Base-by-base conservation (phyloP, 1,140 invertebrate genomes). In the Subanguina moxae region DNA sequence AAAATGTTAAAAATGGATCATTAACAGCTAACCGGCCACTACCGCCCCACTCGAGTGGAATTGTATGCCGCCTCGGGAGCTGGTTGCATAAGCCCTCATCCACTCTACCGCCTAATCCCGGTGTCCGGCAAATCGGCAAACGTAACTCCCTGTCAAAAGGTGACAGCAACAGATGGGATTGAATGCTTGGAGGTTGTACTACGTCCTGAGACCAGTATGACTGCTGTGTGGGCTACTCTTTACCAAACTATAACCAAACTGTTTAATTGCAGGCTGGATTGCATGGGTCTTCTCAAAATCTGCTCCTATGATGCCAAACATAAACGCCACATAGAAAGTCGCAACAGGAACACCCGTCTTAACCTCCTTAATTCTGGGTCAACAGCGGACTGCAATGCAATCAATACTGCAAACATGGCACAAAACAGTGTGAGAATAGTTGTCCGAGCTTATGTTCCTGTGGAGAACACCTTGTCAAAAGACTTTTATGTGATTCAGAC, bases 281-380 rank as follows among this genome's bases (percentile, higher is more conserved):
- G 87, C 79, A 86, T 88, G 63, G 87, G 87, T 62, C 88, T 88
- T 68, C 79, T 90, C n/a, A 90, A 95, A 85, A 90, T 96, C 82
- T 87, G 94, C 67, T 95, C 95, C 85, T 93, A 95, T 8, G 93
- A 96, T 84, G 92, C 95, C 28, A 92, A 94, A 83, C 91, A 94
- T 11, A 38, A 38, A 80, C 87, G 92, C 74, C 91, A 90, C 84
- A 90, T 58, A 9, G 82, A 83, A 67, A 78, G 57, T 43, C 15
- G 27, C 42, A 42, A 52, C 38, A 23, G 52, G 1, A 30, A 42
- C 25, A 56, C 3, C 28, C 21, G 9, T 0, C 65, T 19, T 13
- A 52, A 27, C 15, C 25, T 0, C 73, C 17, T 19, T 66, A 76
- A 58, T 38, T 38, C 3, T 38, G 32, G 32, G 11, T 38, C 32